phyloP scores from a whole-genome alignment of 2,888 invertebrate species.

The Stenurella melanura region DNA sequence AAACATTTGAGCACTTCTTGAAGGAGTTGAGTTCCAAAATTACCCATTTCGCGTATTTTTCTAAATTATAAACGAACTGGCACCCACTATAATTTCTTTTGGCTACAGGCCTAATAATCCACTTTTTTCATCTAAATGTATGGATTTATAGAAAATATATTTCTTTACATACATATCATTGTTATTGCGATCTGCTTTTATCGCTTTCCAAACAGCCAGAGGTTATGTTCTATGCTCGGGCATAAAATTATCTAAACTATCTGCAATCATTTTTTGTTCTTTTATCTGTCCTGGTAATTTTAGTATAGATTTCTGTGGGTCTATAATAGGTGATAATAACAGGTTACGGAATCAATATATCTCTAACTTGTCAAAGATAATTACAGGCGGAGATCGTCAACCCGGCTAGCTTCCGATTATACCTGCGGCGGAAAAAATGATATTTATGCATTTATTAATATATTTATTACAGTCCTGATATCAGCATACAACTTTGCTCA shows the following conservation, averaged over 20 bases:
- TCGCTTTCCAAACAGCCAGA: background rate
- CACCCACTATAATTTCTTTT: too few relatives aligned
- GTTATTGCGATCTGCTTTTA: background rate
- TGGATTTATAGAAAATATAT: too few relatives aligned
- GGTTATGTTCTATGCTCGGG: conserved; percentile 14
- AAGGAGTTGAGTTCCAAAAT: too few relatives aligned
- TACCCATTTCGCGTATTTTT: too few relatives aligned
- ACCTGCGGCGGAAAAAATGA: conserved; percentile 48
- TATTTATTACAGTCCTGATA: conserved; percentile 8
- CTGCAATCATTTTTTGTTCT: conserved; percentile 45
- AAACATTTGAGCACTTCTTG: too few relatives aligned
- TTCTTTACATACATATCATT: too few relatives aligned
- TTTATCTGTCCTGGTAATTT: conserved; percentile 59
- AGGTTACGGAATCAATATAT: conserved; percentile 65
- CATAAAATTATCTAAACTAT: conserved; percentile 36
- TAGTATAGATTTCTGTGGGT: conserved; percentile 65
- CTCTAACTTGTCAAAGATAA: conserved; percentile 67
- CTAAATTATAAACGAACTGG: too few relatives aligned
- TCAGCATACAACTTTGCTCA: background rate
- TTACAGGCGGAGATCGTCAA: conserved; percentile 64
- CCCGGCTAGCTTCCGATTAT: conserved; percentile 64
- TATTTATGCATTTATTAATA: conserved; percentile 29
- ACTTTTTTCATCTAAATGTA: too few relatives aligned
- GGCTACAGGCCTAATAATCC: too few relatives aligned
- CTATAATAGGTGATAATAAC: conserved; percentile 66